phyloP scores from a whole-genome alignment of 2,888 invertebrate species.

The Mallateleia sp. region DNA sequence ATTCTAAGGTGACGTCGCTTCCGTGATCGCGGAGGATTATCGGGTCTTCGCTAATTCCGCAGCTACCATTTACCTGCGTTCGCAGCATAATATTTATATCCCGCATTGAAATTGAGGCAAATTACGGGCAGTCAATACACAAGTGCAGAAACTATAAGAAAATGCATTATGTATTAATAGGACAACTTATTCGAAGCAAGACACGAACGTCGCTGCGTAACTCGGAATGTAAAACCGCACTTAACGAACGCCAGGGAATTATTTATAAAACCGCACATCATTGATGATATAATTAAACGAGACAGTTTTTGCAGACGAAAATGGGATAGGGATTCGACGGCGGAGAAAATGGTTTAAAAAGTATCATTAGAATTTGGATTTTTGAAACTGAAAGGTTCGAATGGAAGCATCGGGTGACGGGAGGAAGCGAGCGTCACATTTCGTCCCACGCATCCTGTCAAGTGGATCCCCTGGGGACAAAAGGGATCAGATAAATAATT shows the following conservation, averaged over 20 bases:
- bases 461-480: conserved; percentile 87
- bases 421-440: conserved; percentile 88
- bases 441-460: conserved; percentile 89
- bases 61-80: neutral
- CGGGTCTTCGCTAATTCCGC: conserved; percentile 25
- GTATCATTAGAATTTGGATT: conserved; percentile 43
- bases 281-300: conserved; percentile 6
- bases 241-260: conserved; percentile 20
- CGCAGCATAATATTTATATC: conserved; percentile 45
- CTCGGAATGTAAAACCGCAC: conserved; percentile 44
- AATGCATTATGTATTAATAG: conserved; percentile 41
- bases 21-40: neutral
- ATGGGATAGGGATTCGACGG: too few species aligned
- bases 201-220: conserved; percentile 1
- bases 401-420: conserved; percentile 85
- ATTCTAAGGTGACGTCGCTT: too few species aligned
- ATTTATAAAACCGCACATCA: conserved; percentile 16
- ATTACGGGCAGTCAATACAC: conserved; percentile 34
- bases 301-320: neutral
- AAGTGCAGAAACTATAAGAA: conserved; percentile 16
- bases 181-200: neutral
- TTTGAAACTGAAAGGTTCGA: conserved; percentile 6
- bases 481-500: conserved; percentile 89
- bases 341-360: conserved; percentile 43
- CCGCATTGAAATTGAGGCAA: conserved; percentile 30